Percentiles rank a stretch among this genome's conserved stretches.
These are phyloP conservation scores for Seira ritae DNA, from an alignment of 2,888 invertebrate genomes.

Conservation along the genomic window DNA sequence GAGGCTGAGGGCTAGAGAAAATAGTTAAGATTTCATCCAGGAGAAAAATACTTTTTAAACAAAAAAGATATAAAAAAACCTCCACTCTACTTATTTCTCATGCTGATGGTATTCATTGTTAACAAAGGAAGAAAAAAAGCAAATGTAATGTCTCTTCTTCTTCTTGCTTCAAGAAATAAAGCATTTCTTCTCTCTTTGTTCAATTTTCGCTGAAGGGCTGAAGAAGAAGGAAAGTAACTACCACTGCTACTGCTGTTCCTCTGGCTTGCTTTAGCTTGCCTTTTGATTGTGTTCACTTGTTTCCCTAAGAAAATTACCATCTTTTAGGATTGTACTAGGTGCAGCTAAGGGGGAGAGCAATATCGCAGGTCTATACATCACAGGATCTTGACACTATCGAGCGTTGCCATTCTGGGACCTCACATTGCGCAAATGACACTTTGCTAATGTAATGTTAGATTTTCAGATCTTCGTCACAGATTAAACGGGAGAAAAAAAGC, in stretches of 20 bases:
- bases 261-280: too few relatives aligned
- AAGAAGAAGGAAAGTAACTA: too few relatives aligned
- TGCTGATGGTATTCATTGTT: too few relatives aligned
- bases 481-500: conserved; percentile 44
- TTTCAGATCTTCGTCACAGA: conserved; percentile 67
- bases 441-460: conserved; percentile 73
- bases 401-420: conserved; percentile 72
- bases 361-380: conserved; percentile 74
- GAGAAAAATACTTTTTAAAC: conserved; percentile 54
- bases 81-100: conserved; percentile 26
- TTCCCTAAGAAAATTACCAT: conserved; percentile 40
- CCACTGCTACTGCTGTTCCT: too few relatives aligned
- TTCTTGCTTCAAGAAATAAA: conserved; percentile 1
- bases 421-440: conserved; percentile 73
- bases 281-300: too few relatives aligned
- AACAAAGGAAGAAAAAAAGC: conserved; percentile 3
- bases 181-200: conserved; percentile 25
- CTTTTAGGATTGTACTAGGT: conserved; percentile 46
- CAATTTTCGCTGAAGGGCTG: background rate
- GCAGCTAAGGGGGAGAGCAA: conserved; percentile 58
- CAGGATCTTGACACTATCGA: conserved; percentile 73
- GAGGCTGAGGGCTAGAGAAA: conserved; percentile 67
- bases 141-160: conserved; percentile 36
- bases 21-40: conserved; percentile 70
- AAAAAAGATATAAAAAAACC: conserved; percentile 45